phyloP scores from a whole-genome alignment of 2,888 invertebrate genomes.

The Drosophila planitibia region DNA sequence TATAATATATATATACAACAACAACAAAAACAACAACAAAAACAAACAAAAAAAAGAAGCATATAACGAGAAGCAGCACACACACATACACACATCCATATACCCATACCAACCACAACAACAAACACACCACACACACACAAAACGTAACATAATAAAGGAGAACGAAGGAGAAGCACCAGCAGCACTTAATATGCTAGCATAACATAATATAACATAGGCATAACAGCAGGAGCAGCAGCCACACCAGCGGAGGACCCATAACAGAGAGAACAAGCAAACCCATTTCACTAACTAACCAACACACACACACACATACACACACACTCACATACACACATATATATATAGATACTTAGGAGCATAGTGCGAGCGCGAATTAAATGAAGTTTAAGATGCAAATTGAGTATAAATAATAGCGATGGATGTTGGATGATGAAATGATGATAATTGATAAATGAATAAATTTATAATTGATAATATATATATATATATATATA shows the following conservation, averaged over 20 bases:
- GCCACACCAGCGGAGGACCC: conserved; percentile 18
- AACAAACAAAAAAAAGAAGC: conserved; percentile 17
- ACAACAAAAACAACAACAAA: conserved; percentile 49
- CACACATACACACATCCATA: conserved; percentile 33
- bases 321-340: conserved; percentile 16
- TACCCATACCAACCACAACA: conserved; percentile 18
- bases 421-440: conserved; percentile 22
- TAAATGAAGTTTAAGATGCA: conserved; percentile 26
- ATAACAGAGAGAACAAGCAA: conserved; percentile 29
- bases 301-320: conserved; percentile 23
- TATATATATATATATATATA: neutral
- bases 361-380: conserved; percentile 47
- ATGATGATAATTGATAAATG: conserved; percentile 19
- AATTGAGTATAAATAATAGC: conserved; percentile 37
- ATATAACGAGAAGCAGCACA: conserved; percentile 62
- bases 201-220: conserved; percentile 49
- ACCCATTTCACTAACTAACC: conserved; percentile 34
- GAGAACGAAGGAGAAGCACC: conserved; percentile 38
- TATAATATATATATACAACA: conserved; percentile 75
- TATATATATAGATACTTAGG: conserved; percentile 33
- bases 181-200: conserved; percentile 38
- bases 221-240: conserved; percentile 31
- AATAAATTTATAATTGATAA: conserved; percentile 16
- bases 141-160: conserved; percentile 21
- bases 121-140: conserved; percentile 12